Evolutionary conservation across 2,888 invertebrate genomes (phyloP), one percentile per base, ranked within the genome.

Genomic region (Didymodactylos carnosus): DNA sequence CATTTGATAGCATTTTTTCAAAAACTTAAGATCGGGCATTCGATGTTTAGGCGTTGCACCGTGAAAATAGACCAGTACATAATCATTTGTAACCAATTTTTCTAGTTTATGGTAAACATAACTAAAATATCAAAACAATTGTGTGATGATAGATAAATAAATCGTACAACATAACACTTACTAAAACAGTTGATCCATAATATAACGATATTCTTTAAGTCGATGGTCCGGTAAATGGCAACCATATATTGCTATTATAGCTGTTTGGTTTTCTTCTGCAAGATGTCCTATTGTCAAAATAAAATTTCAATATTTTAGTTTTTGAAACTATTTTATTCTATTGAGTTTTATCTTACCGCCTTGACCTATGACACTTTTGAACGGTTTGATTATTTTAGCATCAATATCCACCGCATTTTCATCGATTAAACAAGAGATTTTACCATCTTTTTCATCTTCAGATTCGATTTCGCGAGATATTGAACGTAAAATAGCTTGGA

Each of bases 51-150:
- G 90, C 69, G 99, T 87, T 19, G 98, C 98, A 85, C 91, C 91
- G 84, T 98, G 98, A 81, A 98, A 94, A 84, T 98, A 99, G 6
- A 98, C 91, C 75, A 99, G 87, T 80, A 92, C 92, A 85, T 99
- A 99, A 83, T 99, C 98, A 84, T 93, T 93, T 83, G 97, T 94
- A 76, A 99, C 98, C 83, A 92, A 95, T 82, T 91, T 91, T 85
- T 97, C 94, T 83, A 98, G 86, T 62, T 62, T 16, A 62, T 62
- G 62, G 35, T 62, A 35, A 62, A 62, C 7, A 62, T 62, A 62
- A 62, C 62, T 62, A 49, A 8, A 23, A 46, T n/a, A n/a, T 11
- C 14, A 62, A 62, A 62, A 35, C 16, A 8, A 29, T n/a, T 1
- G 11, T 35, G 19, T 35, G 16, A 19, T 8, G 3, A 14, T 3